Percentiles rank a stretch among this genome's conserved stretches.
Evolutionary conservation across 2,797 vertebrate genomes (phyloP).

Genomic region (Scolopax rusticola): DNA sequence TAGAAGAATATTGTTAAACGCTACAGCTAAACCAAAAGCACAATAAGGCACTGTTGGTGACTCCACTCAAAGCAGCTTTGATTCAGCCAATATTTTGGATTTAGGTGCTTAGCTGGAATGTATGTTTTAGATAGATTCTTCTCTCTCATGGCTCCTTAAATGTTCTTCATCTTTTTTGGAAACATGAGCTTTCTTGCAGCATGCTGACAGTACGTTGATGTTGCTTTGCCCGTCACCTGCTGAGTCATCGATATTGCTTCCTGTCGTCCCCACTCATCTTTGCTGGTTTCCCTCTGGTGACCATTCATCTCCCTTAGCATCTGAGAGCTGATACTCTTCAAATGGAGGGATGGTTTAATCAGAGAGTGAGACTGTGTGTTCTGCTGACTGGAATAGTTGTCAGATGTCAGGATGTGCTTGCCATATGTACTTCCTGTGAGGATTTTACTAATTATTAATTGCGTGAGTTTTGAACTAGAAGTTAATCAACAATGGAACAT

Average conservation of each 20-base stretch:
- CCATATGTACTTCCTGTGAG: not conserved
- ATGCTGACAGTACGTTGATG: fast-evolving
- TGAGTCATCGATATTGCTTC: not conserved
- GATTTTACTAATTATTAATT: not conserved
- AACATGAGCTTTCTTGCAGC: not conserved
- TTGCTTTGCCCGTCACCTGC: not conserved
- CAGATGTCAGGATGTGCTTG: not conserved
- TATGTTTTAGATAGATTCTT: not conserved
- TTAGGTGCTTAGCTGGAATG: not conserved
- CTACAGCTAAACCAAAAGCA: not conserved
- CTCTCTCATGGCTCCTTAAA: not conserved
- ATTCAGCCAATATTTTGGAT: not conserved
- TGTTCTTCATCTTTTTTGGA: not conserved
- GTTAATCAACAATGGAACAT: not conserved
- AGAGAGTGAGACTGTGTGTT: not conserved
- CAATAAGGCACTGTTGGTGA: not conserved
- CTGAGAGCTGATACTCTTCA: not conserved
- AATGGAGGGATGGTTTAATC: not conserved
- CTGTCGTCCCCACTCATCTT: not conserved
- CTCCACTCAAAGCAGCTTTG: not conserved
- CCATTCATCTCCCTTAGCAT: not conserved
- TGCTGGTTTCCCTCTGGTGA: not conserved
- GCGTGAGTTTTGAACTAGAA: not conserved
- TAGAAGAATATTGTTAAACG: not conserved
- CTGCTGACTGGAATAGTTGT: not conserved